These are phyloP conservation scores for Nyctibius bracteatus DNA, from an alignment of 2,113 vertebrate species.

Conservation along the genomic window DNA sequence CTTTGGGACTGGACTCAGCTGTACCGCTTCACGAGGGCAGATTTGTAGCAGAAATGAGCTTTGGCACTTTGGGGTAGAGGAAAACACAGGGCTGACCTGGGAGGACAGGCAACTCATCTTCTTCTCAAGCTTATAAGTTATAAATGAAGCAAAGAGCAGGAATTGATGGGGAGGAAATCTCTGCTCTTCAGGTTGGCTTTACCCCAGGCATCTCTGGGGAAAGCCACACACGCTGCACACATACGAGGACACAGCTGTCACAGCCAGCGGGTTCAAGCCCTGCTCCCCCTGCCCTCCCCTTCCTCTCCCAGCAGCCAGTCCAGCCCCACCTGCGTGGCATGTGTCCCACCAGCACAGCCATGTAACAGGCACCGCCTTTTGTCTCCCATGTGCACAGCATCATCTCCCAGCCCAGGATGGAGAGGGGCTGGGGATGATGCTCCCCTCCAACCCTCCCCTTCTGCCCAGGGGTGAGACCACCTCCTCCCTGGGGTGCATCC, in stretches of 20 bases:
- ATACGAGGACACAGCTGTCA: background rate
- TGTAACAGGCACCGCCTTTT: background rate
- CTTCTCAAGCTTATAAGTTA: background rate
- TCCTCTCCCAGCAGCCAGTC: background rate
- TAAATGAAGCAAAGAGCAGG: background rate
- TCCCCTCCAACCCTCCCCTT: background rate
- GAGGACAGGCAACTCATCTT: background rate
- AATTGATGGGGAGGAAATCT: background rate
- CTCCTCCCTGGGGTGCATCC: background rate
- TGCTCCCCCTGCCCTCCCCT: background rate
- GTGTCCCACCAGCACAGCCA: background rate
- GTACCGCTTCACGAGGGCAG: background rate
- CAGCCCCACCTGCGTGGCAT: background rate
- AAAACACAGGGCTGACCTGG: background rate
- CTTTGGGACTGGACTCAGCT: background rate
- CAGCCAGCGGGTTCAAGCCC: background rate
- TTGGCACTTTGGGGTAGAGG: background rate
- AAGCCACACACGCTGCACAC: background rate
- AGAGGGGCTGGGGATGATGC: background rate
- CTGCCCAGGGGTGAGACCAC: background rate
- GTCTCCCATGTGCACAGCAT: fast-evolving
- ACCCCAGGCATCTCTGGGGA: background rate
- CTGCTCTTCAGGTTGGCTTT: background rate
- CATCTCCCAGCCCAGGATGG: background rate
- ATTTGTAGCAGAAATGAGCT: background rate